Base-by-base conservation (phyloP, 2,113 vertebrate genomes). In the Thalassoma bifasciatum region DNA sequence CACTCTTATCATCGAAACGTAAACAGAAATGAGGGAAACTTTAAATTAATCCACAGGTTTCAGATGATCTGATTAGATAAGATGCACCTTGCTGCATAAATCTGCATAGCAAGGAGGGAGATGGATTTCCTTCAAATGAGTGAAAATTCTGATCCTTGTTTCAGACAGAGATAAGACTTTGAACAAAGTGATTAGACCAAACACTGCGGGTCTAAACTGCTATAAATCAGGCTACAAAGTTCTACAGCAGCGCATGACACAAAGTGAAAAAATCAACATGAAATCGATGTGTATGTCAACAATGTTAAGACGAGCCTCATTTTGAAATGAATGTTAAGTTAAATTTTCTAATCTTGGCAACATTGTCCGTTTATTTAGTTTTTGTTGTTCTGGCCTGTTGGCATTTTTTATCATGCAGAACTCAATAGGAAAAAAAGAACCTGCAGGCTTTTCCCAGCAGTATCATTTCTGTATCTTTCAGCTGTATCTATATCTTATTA, bases 51-150 rank as follows among this genome's bases (percentile, higher is more conserved):
- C 38, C 2, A 66, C 13, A 60, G 38, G 38, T 23, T 78, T 37
- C 30, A 61, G 56, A 62, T 67, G 19, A 72, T 54, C 24, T 63
- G n/a, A 72, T 72, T 54, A 50, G 50, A 67, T 66, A 21, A 23
- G 68, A 44, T 44, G 42, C 40, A 66, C 22, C 37, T 65, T 37
- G n/a, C 37, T 53, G 52, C 53, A 71, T 60, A 21, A 0, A 77
- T 78, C 26, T 22, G 47, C 62, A 79, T 66, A 11, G 10, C 60
- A 53, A 66, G 21, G 22, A 65, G 10, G 10, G 46, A 46, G 71
- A 34, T 1, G 0, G 13, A 37, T 46, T 52, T 63, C 34, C 9
- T 40, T 51, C 8, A 34, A 30, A 51, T 42, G 0, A 47, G 9
- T 62, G 2, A 71, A 59, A 40, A 0, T 26, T 54, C 3, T 22